These are phyloP conservation scores for Scaptomyza tumidula DNA, from an alignment of 2,888 invertebrate genomes.

Conservation along the genomic window DNA sequence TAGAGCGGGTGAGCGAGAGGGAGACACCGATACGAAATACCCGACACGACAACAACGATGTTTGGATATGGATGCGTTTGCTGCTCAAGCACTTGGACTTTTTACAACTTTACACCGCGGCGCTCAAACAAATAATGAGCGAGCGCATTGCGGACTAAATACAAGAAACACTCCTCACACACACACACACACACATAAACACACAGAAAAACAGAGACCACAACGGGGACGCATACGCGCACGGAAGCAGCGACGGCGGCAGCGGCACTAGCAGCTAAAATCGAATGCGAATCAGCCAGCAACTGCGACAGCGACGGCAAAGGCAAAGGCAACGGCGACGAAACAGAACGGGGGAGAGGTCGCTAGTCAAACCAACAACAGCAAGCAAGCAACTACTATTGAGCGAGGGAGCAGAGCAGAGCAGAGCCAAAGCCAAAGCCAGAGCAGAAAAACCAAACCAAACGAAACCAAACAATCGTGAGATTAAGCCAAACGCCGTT, in stretches of 20 bases:
- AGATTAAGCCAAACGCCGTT: slow-evolving; percentile 80
- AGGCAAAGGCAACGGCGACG: background rate
- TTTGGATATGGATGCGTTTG: slow-evolving; percentile 67
- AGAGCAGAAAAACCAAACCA: slow-evolving; percentile 66
- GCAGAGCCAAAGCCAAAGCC: slow-evolving; percentile 30
- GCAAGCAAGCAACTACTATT: slow-evolving; percentile 62
- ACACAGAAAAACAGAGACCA: slow-evolving; percentile 49
- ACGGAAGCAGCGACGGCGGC: slow-evolving; percentile 67
- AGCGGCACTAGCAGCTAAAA: slow-evolving; percentile 70
- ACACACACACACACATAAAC: slow-evolving; percentile 36
- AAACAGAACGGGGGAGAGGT: slow-evolving; percentile 59
- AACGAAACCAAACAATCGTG: slow-evolving; percentile 78
- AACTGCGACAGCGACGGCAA: slow-evolving; percentile 39
- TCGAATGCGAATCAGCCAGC: slow-evolving; percentile 75
- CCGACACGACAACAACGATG: slow-evolving; percentile 55
- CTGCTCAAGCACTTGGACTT: slow-evolving; percentile 77
- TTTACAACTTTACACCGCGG: slow-evolving; percentile 84
- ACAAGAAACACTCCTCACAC: slow-evolving; percentile 78
- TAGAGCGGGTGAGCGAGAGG: slow-evolving; percentile 42
- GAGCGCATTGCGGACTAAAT: slow-evolving; percentile 78
- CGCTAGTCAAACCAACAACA: slow-evolving; percentile 58
- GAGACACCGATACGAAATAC: slow-evolving; percentile 49
- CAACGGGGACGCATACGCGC: slow-evolving; percentile 66
- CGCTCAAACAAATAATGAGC: slow-evolving; percentile 84
- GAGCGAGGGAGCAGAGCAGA: slow-evolving; percentile 66